Evolutionary conservation across 2,888 invertebrate species (phyloP), one percentile per base, ranked within the genome.

Genomic region (Cantharis flavilabris): DNA sequence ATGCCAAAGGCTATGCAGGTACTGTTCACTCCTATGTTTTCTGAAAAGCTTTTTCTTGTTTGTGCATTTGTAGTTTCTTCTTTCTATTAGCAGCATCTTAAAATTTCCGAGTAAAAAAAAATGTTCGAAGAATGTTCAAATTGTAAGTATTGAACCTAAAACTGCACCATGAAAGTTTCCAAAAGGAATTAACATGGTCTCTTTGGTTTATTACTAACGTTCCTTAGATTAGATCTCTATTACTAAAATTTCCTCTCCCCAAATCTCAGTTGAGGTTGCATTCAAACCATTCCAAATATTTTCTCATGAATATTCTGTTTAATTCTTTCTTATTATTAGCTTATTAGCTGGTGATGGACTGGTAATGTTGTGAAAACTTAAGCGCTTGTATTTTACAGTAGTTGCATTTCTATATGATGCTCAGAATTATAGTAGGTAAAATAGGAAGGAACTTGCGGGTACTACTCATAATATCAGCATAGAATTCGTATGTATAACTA

Each of bases 1-100:
- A 93, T 96, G 92, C 93, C 95, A 1, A 94, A 94, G 87, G 94
- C 96, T 30, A 96, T 96, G 96, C 96, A 96, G 95, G 96, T 96
- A 77, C 33, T 77, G 28, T 18, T n/a, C 16, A 14, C 18, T 71
- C 14, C 64, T 64, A 18, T 23, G 7, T 7, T 49, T n/a, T n/a
- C 0, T 33, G n/a, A 13, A 26, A 33, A 33, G 5, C n/a, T 33
- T 33, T 33, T 33, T 4, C 13, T 49, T 11, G 16, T 70, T 70
- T 26, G 18, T 30, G 28, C 26, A 14, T 70, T 72, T 30, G 3
- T 74, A 70, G 62, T 33, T 23, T 26, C 18, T 23, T 71, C 23
- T 18, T 73, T 28, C 65, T 65, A 10, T 11, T 65, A 16, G 65
- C 65, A 65, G 65, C 14, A 65, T 13, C 23, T 65, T 65, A 11